Evolutionary conservation across 2,797 vertebrate species (phyloP).

Genomic region (Thunnus albacares): DNA sequence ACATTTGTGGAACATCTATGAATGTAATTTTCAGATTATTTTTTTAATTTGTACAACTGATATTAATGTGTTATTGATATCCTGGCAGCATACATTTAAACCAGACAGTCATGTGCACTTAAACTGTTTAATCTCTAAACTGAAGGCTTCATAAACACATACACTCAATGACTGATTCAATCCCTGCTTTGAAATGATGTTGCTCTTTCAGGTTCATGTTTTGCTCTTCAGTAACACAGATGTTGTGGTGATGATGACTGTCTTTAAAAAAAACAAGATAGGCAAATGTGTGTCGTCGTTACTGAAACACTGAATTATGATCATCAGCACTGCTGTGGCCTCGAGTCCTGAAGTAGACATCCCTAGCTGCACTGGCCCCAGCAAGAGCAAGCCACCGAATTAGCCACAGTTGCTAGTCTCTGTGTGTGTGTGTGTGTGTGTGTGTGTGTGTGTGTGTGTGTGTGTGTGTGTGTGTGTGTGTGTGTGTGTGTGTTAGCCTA

Average conservation of each 20-base stretch:
- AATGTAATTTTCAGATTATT: not conserved
- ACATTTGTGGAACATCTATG: not conserved
- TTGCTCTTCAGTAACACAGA: not conserved
- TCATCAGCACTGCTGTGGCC: conserved; percentile 2
- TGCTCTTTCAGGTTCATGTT: not conserved
- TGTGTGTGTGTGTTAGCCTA: conserved; percentile 51
- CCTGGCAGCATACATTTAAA: not conserved
- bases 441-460: not conserved
- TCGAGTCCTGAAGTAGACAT: conserved; percentile 13
- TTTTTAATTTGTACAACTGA: not conserved
- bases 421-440: not conserved
- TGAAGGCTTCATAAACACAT: not conserved
- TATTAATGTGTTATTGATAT: not conserved
- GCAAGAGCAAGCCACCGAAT: not conserved
- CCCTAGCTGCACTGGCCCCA: not conserved
- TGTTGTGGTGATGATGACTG: not conserved
- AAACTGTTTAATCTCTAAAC: not conserved
- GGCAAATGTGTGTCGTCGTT: not conserved
- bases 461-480: conserved; percentile 4
- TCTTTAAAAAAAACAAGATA: not conserved
- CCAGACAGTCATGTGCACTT: too few species aligned
- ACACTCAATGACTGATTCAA: not conserved
- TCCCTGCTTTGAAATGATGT: not conserved
- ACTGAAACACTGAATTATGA: not conserved
- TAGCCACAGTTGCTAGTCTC: not conserved